These are phyloP conservation scores for Netelia fuscicornis DNA, from an alignment of 2,888 invertebrate species.

Conservation along the genomic window DNA sequence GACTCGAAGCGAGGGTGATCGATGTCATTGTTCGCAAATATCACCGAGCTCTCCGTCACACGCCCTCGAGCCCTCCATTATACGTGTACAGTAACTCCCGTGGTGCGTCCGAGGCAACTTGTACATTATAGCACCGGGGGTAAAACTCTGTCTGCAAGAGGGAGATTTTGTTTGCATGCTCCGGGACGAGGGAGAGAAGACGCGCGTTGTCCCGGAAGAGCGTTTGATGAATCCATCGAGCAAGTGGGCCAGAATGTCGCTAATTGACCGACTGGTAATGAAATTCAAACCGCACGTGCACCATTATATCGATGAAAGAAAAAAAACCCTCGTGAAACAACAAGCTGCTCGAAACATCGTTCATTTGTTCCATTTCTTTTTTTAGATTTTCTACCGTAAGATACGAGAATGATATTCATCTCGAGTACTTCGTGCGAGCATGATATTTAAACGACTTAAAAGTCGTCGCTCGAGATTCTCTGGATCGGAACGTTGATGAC, in stretches of 20 bases:
- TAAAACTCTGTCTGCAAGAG: not conserved
- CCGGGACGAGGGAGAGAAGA: slow-evolving; percentile 15
- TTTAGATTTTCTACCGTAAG: too few species aligned
- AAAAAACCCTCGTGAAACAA: too few species aligned
- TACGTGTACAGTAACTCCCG: not conserved
- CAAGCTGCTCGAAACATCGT: too few species aligned
- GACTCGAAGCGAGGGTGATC: slow-evolving; percentile 71
- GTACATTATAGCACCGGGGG: not conserved
- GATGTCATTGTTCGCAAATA: slow-evolving; percentile 80
- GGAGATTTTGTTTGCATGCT: slow-evolving; percentile 1
- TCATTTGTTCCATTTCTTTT: too few species aligned
- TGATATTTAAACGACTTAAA: too few species aligned
- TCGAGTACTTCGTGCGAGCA: too few species aligned
- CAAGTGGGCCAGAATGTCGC: slow-evolving; percentile 74
- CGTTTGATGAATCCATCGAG: slow-evolving; percentile 36
- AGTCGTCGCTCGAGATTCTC: not conserved
- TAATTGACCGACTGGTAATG: slow-evolving; percentile 43
- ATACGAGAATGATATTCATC: too few species aligned
- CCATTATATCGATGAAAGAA: not conserved
- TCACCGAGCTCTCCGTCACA: slow-evolving; percentile 57
- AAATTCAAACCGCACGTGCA: slow-evolving; percentile 8
- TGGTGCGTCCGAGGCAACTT: not conserved
- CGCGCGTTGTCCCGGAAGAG: slow-evolving; percentile 56
- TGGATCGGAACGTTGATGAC: not conserved
- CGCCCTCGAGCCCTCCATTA: slow-evolving; percentile 30